These are phyloP conservation scores for Tragulus kanchil DNA, from an alignment of 2,113 vertebrate species.

Conservation along the genomic window DNA sequence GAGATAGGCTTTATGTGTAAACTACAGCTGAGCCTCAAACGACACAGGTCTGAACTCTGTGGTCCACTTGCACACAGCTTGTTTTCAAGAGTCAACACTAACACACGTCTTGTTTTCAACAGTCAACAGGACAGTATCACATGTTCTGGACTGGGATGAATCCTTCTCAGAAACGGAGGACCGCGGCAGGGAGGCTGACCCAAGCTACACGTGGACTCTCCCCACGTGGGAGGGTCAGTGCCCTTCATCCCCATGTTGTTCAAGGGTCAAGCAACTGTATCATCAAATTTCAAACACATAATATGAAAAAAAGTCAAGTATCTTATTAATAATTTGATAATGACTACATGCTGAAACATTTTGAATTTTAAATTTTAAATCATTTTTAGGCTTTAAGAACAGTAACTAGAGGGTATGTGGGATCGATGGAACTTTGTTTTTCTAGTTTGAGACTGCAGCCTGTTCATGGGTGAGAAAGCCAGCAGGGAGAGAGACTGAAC, in stretches of 20 bases:
- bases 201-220: neutral
- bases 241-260: neutral
- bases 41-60: neutral
- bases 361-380: neutral
- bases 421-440: neutral
- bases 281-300: conserved; percentile 42
- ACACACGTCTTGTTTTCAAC: neutral
- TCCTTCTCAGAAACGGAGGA: neutral
- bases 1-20: neutral
- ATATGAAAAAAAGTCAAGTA: neutral
- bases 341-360: neutral
- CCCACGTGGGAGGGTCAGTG: neutral
- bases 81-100: neutral
- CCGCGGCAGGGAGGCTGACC: neutral
- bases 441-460: neutral
- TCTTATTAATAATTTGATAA: neutral
- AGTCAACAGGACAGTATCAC: neutral
- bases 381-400: neutral
- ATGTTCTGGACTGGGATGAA: neutral
- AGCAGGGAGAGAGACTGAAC: neutral
- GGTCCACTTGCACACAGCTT: neutral
- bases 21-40: neutral
- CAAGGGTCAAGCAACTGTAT: neutral
- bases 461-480: neutral
- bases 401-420: neutral